These are phyloP conservation scores for Ctenodactylus gundi DNA, from an alignment of 2,113 vertebrate species.

Conservation along the genomic window DNA sequence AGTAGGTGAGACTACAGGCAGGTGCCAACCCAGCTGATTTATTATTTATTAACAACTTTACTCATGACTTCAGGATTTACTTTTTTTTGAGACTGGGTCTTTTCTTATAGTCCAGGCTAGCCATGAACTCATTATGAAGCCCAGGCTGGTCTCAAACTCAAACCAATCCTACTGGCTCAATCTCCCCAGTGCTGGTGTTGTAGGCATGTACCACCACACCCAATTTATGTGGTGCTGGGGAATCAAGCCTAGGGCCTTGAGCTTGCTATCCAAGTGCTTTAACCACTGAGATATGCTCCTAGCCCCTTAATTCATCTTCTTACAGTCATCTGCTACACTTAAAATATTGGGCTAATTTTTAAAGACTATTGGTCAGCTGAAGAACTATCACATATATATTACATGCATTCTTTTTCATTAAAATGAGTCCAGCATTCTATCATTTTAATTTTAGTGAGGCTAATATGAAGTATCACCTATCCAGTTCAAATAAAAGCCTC, in stretches of 20 bases:
- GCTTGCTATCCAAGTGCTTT: too few species aligned
- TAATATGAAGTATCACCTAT: background rate
- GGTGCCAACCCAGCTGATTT: background rate
- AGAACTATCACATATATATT: background rate
- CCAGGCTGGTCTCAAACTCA: too few species aligned
- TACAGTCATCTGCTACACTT: background rate
- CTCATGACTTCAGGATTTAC: background rate
- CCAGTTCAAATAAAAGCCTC: background rate
- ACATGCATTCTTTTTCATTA: background rate
- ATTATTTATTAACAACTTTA: background rate
- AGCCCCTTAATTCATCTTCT: background rate
- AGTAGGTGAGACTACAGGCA: background rate
- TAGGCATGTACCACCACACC: too few species aligned
- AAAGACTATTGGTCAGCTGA: background rate
- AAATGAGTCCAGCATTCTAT: background rate
- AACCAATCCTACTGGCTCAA: too few species aligned
- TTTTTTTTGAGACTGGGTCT: too few species aligned
- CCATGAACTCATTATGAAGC: too few species aligned
- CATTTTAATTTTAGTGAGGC: background rate
- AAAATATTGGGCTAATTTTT: background rate
- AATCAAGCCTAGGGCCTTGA: too few species aligned
- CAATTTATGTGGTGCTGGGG: too few species aligned
- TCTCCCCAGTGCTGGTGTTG: too few species aligned
- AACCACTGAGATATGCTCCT: too few species aligned
- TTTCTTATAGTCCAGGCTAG: too few species aligned